phyloP scores from a whole-genome alignment of 2,797 vertebrate genomes.

The Sebastes jordani region DNA sequence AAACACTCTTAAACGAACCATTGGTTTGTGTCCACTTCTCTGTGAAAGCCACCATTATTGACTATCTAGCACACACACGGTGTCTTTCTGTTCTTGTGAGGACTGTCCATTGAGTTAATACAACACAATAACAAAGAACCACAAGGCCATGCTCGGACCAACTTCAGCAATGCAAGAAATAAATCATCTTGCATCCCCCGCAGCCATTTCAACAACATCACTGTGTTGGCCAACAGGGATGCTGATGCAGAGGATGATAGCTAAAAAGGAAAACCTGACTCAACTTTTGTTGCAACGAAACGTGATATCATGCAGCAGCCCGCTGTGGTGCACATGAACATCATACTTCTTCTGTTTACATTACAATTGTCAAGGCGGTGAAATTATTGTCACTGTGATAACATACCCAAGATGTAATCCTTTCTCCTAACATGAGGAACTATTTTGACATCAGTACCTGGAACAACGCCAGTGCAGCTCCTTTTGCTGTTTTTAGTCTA shows the following conservation, averaged over 20 bases:
- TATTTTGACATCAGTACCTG: neutral
- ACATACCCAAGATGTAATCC: neutral
- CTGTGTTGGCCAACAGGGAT: neutral
- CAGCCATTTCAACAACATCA: neutral
- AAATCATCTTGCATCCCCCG: neutral
- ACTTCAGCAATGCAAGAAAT: neutral
- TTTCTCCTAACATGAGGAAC: neutral
- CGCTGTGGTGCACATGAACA: neutral
- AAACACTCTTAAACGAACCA: constrained; percentile 43
- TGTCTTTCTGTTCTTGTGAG: neutral
- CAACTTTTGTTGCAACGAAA: neutral
- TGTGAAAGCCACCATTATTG: constrained; percentile 36
- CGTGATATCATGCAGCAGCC: neutral
- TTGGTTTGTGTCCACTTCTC: constrained; percentile 32
- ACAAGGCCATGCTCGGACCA: neutral
- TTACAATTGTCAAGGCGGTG: neutral
- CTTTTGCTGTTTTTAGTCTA: no score
- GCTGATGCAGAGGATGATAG: neutral
- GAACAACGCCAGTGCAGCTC: no score
- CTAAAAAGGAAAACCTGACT: neutral
- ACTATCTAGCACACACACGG: neutral
- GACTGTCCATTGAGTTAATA: neutral
- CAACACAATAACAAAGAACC: neutral
- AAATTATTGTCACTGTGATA: neutral
- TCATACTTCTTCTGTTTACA: neutral